A percentile compares a stretch with the other conserved stretches of the same genome.
These are phyloP conservation scores for Nasonia vitripennis DNA, from an alignment of 1,140 invertebrate species.

Conservation along the genomic window DNA sequence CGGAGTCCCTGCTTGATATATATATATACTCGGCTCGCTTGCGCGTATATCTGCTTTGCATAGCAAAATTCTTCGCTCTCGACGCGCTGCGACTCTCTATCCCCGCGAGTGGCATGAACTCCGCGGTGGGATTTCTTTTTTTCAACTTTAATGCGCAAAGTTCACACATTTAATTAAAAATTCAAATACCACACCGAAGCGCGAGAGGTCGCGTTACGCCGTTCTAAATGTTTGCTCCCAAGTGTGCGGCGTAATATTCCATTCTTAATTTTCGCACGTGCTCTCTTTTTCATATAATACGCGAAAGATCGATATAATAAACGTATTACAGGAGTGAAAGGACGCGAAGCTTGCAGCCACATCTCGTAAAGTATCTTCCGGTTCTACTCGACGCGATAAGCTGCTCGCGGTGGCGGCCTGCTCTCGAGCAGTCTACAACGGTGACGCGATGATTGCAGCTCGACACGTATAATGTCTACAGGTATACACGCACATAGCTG, in stretches of 20 bases:
- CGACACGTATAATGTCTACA: neutral
- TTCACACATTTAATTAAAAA: slow-evolving; percentile 45
- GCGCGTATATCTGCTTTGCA: too few relatives aligned
- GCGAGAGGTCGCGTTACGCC: neutral
- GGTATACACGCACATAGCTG: neutral
- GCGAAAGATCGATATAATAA: too few relatives aligned
- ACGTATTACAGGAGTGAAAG: too few relatives aligned
- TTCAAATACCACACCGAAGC: neutral
- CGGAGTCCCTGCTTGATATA: too few relatives aligned
- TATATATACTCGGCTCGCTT: too few relatives aligned
- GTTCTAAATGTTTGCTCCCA: slow-evolving; percentile 18
- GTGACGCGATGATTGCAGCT: too few relatives aligned
- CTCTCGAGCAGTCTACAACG: neutral
- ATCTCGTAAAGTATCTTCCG: too few relatives aligned
- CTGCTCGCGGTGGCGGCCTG: neutral
- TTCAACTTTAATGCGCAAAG: slow-evolving; percentile 17
- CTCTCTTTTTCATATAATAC: neutral
- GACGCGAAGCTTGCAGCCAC: too few relatives aligned
- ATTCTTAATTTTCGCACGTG: neutral
- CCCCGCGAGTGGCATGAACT: slow-evolving; percentile 27
- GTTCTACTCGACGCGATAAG: too few relatives aligned
- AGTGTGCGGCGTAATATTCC: neutral
- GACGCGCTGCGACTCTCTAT: neutral
- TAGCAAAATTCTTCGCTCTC: too few relatives aligned
- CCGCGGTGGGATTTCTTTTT: neutral